Evolutionary conservation across 2,113 vertebrate genomes (phyloP).

Genomic region (Panthera uncia): DNA sequence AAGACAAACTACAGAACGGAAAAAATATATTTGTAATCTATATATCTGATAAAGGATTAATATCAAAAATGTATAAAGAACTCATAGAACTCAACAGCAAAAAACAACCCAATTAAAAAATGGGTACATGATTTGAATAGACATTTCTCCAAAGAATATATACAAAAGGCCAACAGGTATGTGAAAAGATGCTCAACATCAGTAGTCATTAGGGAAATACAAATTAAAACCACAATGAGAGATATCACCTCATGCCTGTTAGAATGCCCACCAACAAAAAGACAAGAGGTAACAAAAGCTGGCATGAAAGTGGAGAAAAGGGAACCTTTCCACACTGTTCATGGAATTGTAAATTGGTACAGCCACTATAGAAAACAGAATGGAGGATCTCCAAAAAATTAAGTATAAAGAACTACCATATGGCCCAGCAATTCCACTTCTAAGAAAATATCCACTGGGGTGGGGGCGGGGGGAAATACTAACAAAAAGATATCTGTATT

Average conservation of each 20-base stretch:
- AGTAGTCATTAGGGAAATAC: background rate
- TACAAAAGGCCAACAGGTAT: background rate
- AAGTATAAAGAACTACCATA: background rate
- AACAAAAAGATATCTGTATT: background rate
- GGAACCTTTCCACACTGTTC: background rate
- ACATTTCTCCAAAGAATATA: background rate
- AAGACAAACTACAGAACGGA: background rate
- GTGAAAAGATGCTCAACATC: background rate
- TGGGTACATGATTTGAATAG: background rate
- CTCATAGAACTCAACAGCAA: background rate
- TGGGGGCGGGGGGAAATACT: background rate
- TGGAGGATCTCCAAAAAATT: background rate
- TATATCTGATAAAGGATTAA: background rate
- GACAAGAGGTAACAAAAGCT: background rate
- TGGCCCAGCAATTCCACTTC: background rate
- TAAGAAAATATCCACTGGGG: background rate
- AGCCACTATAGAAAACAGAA: background rate
- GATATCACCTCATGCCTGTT: background rate
- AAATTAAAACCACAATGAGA: background rate
- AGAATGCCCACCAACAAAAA: background rate
- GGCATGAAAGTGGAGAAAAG: background rate
- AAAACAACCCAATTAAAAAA: background rate
- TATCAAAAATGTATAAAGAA: background rate
- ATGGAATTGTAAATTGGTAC: background rate
- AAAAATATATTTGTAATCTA: background rate